phyloP scores from a whole-genome alignment of 2,797 vertebrate genomes.

The Antennarius maculatus region DNA sequence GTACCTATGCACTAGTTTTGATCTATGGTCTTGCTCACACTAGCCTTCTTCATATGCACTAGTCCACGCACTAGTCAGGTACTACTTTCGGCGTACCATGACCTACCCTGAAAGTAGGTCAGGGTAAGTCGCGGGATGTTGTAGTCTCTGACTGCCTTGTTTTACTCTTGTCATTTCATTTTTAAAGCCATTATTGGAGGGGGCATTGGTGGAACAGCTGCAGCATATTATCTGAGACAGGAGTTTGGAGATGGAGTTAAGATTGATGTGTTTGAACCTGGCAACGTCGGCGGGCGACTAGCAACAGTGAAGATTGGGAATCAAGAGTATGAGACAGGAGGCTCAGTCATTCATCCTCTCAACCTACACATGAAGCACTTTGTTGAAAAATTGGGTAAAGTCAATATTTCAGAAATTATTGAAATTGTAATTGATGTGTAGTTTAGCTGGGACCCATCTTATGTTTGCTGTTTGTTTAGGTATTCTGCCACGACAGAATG shows the following conservation, averaged over 20 bases:
- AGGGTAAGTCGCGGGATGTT: too few relatives aligned
- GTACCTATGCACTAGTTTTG: too few relatives aligned
- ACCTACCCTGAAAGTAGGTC: too few relatives aligned
- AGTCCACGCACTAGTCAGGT: too few relatives aligned
- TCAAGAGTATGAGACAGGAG: conserved; percentile 87
- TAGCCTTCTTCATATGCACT: too few relatives aligned
- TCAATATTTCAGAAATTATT: background rate
- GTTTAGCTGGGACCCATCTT: background rate
- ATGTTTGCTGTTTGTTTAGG: conserved; percentile 55
- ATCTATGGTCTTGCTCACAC: too few relatives aligned
- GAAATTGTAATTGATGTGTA: background rate
- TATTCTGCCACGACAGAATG: conserved; percentile 64
- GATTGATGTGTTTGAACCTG: conserved; percentile 89
- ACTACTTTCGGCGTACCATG: too few relatives aligned
- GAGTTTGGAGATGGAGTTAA: conserved; percentile 87
- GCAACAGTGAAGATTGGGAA: conserved; percentile 83
- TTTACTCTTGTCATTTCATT: conserved; percentile 4
- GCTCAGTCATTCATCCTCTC: conserved; percentile 88
- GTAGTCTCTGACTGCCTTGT: background rate
- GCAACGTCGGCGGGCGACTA: conserved; percentile 85
- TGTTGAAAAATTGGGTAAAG: conserved; percentile 87
- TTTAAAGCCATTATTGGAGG: conserved; percentile 88
- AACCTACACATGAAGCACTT: conserved; percentile 97
- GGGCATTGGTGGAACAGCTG: conserved; percentile 89
- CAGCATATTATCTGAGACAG: conserved; percentile 89